Conservation (phyloP, 64 coral and sea anemone species). For the Pachyseris speciosa region DNA sequence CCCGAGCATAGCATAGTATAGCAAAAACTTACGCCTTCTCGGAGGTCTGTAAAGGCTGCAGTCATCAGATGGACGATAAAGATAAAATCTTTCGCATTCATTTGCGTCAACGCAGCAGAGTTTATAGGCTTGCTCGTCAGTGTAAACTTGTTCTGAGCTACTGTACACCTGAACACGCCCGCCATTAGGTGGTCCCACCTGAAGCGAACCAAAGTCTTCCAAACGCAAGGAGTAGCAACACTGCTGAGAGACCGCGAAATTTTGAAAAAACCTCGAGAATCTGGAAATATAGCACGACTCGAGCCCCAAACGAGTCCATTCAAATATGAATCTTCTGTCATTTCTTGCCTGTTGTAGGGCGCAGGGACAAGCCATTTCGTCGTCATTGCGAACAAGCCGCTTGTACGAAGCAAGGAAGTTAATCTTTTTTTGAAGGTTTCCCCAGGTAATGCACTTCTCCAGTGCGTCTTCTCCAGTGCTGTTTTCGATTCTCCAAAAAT, state of each 20-base stretch:
- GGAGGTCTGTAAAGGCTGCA: slow-evolving; percentile 18
- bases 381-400: neutral
- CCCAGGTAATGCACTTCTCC: slow-evolving; percentile 23
- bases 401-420: neutral
- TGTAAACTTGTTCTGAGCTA: no score
- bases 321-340: slow-evolving; percentile 6
- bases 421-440: neutral
- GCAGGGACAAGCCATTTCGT: slow-evolving; percentile 41
- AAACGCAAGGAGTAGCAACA: slow-evolving; percentile 18
- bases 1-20: no score
- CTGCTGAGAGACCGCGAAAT: neutral
- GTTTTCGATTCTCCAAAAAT: slow-evolving; percentile 40
- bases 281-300: neutral
- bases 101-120: slow-evolving; percentile 20
- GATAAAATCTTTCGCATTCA: slow-evolving; percentile 3
- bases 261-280: no score
- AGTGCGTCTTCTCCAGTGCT: neutral
- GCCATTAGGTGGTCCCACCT: neutral
- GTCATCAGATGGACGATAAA: slow-evolving; percentile 21
- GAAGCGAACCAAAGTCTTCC: neutral
- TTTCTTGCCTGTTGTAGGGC: neutral
- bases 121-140: slow-evolving; percentile 12
- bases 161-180: neutral
- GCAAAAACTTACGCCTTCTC: slow-evolving; percentile 38
- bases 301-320: neutral